These are phyloP conservation scores for Mythimna albipuncta DNA, from an alignment of 2,888 invertebrate species.

Conservation along the genomic window DNA sequence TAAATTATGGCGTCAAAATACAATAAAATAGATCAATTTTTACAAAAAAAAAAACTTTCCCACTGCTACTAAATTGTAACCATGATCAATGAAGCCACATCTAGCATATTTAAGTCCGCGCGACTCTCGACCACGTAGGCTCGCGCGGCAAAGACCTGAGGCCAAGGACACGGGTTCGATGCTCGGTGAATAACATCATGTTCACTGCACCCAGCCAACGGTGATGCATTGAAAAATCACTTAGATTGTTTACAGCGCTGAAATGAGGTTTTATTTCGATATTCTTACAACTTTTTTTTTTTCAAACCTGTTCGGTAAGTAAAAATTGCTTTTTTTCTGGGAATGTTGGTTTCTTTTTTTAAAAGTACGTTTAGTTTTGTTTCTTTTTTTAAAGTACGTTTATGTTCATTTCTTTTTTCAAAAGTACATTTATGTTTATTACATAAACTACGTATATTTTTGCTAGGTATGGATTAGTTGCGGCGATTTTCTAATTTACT, in stretches of 20 bases:
- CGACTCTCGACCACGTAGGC: constrained; percentile 60
- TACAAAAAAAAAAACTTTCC: not conserved
- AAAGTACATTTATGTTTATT: too few species aligned
- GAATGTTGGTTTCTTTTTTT: not conserved
- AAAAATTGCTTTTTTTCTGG: not conserved
- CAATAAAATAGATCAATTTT: too few species aligned
- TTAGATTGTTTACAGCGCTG: constrained; percentile 55
- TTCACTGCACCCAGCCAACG: constrained; percentile 65
- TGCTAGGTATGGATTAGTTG: too few species aligned
- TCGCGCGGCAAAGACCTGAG: constrained; percentile 67
- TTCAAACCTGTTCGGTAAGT: not conserved
- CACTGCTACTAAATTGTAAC: not conserved
- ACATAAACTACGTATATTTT: too few species aligned
- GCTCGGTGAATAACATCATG: constrained; percentile 73
- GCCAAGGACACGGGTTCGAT: constrained; percentile 74
- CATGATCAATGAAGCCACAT: constrained; percentile 27
- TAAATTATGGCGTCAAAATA: not conserved
- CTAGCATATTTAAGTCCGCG: constrained; percentile 40
- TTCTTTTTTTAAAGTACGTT: too few species aligned
- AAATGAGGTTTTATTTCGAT: constrained; percentile 51
- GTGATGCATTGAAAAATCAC: constrained; percentile 65
- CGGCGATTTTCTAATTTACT: too few species aligned
- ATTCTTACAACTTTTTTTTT: not conserved
- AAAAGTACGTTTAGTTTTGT: too few species aligned
- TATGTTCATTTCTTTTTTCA: too few species aligned